Conservation (phyloP, 1,140 invertebrate species). For the Bombus fervidus region DNA sequence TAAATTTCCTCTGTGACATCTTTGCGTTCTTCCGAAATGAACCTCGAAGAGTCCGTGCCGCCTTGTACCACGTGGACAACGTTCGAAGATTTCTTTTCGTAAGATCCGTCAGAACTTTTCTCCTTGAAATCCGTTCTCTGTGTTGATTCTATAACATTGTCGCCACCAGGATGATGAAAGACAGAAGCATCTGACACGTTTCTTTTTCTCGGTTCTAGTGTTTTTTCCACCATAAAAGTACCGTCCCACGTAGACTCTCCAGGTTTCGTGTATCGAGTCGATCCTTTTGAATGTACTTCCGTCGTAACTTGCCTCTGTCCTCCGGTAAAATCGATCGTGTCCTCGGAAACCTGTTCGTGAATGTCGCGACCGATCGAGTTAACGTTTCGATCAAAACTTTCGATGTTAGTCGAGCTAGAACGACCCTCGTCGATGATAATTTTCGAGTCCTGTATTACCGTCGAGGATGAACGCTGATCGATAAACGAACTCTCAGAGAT, state of each 20-base stretch:
- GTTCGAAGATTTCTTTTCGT: conserved; percentile 61
- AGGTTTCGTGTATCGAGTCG: conserved; percentile 27
- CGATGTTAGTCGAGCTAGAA: not conserved
- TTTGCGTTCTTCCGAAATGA: conserved; percentile 55
- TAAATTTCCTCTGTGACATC: conserved; percentile 43
- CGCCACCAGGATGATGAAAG: conserved; percentile 17
- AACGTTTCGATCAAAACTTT: no score
- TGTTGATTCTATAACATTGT: conserved; percentile 47
- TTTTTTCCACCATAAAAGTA: conserved; percentile 47
- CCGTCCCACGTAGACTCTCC: conserved; percentile 72
- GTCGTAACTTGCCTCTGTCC: not conserved
- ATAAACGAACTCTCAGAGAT: conserved; percentile 31
- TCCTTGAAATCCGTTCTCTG: conserved; percentile 48
- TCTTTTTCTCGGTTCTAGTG: not conserved
- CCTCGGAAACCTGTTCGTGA: not conserved
- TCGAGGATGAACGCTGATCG: conserved; percentile 45
- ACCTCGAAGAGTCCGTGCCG: conserved; percentile 51
- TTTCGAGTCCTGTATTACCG: conserved; percentile 28
- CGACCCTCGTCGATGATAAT: conserved; percentile 20
- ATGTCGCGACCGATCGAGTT: no score
- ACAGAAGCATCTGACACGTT: conserved; percentile 41
- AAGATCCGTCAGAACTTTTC: conserved; percentile 50
- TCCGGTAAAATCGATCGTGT: conserved; percentile 28
- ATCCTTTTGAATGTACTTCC: not conserved
- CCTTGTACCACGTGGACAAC: conserved; percentile 47